These are phyloP conservation scores for Macquaria australasica DNA, from an alignment of 2,113 vertebrate genomes.

Conservation along the genomic window DNA sequence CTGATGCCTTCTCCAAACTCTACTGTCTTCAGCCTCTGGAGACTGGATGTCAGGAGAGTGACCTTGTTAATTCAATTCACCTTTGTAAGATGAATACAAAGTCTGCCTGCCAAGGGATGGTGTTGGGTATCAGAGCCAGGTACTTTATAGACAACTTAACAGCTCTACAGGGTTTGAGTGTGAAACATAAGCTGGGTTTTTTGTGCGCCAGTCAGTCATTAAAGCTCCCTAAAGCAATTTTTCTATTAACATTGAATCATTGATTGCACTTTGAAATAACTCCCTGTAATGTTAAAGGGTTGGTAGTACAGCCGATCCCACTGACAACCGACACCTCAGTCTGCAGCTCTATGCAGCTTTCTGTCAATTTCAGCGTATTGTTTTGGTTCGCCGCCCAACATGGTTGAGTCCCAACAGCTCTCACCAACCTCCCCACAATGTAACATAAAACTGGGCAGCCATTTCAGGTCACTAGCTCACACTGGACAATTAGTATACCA, in stretches of 20 bases:
- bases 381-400: neutral
- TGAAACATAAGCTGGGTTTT: neutral
- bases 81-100: conserved; percentile 59
- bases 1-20: conserved; percentile 45
- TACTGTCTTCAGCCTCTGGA: conserved; percentile 42
- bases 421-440: neutral
- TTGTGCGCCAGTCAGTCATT: neutral
- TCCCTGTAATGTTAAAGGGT: neutral
- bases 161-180: conserved; percentile 2
- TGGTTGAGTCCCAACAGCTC: neutral
- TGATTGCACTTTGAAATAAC: neutral
- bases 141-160: conserved; percentile 36
- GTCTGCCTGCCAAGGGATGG: conserved; percentile 26
- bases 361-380: neutral
- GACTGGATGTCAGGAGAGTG: conserved; percentile 43
- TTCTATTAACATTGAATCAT: neutral
- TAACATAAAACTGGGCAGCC: neutral
- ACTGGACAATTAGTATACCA: neutral
- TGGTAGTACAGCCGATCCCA: neutral
- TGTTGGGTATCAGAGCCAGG: conserved; percentile 38
- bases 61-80: conserved; percentile 70
- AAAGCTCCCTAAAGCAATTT: neutral
- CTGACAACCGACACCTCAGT: neutral
- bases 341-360: neutral
- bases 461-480: conserved; percentile 6